phyloP scores from a whole-genome alignment of 2,113 vertebrate species.

The Heterotis niloticus region DNA sequence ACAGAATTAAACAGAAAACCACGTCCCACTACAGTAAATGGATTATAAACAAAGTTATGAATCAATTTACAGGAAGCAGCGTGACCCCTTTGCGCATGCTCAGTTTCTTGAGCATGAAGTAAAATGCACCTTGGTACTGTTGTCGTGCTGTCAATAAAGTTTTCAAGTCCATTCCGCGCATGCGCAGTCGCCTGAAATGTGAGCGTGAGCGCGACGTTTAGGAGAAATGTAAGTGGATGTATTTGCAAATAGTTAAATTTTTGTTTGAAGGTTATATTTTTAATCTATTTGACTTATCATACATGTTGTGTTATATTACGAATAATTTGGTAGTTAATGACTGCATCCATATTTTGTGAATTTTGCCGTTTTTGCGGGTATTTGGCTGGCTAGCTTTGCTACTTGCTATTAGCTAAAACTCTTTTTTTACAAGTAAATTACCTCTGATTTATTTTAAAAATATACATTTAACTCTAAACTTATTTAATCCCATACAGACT shows the following conservation, averaged over 20 bases:
- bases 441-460: background rate
- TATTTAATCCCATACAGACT: background rate
- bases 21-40: too few relatives aligned
- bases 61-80: too few relatives aligned
- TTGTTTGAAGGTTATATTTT: background rate
- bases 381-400: background rate
- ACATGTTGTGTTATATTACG: background rate
- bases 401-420: background rate
- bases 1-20: too few relatives aligned
- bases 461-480: background rate
- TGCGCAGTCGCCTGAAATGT: slow-evolving; percentile 30
- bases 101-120: too few relatives aligned
- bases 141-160: slow-evolving; percentile 36
- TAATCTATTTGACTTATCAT: background rate
- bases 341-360: too few relatives aligned
- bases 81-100: too few relatives aligned
- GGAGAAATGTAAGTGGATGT: slow-evolving; percentile 37
- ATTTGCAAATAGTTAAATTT: background rate
- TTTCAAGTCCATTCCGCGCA: slow-evolving; percentile 32
- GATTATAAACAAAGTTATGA: too few relatives aligned
- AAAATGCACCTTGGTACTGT: too few relatives aligned
- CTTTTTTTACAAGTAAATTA: background rate
- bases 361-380: background rate
- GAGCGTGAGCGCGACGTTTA: slow-evolving; percentile 44
- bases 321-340: too few relatives aligned